A percentile compares a stretch with the other conserved stretches of the same genome.
phyloP scores from a whole-genome alignment of 2,113 vertebrate genomes.

The Taurulus bubalis region DNA sequence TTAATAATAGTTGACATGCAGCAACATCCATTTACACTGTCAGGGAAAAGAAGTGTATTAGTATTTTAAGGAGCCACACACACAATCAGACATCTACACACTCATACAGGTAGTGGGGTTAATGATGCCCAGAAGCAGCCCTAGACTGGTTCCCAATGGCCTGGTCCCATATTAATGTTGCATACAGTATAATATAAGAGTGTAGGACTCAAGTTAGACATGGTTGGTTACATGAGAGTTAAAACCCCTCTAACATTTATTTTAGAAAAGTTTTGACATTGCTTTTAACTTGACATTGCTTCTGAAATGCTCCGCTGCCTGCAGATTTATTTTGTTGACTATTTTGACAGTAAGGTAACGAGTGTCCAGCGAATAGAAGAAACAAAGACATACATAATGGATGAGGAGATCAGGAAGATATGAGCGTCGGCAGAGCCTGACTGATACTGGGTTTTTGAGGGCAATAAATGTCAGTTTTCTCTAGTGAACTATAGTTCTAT shows the following conservation, averaged over 20 bases:
- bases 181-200: slow-evolving; percentile 2
- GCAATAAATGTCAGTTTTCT: not conserved
- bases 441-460: not conserved
- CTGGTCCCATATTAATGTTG: not conserved
- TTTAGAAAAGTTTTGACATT: not conserved
- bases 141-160: not conserved
- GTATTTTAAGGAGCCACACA: not conserved
- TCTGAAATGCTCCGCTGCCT: not conserved
- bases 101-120: not conserved
- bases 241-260: not conserved
- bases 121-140: slow-evolving; percentile 37
- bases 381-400: slow-evolving; percentile 12
- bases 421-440: not conserved
- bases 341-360: slow-evolving; percentile 9
- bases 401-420: slow-evolving; percentile 1
- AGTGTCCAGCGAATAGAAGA: slow-evolving; percentile 16
- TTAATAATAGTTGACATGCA: not conserved
- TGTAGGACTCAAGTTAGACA: not conserved
- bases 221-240: not conserved
- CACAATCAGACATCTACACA: not conserved
- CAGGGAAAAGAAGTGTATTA: not conserved
- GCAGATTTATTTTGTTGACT: not conserved
- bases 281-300: not conserved
- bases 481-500: not conserved
- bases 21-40: not conserved